Conservation (phyloP, 1,140 invertebrate species). For the Meteorus sp. region DNA sequence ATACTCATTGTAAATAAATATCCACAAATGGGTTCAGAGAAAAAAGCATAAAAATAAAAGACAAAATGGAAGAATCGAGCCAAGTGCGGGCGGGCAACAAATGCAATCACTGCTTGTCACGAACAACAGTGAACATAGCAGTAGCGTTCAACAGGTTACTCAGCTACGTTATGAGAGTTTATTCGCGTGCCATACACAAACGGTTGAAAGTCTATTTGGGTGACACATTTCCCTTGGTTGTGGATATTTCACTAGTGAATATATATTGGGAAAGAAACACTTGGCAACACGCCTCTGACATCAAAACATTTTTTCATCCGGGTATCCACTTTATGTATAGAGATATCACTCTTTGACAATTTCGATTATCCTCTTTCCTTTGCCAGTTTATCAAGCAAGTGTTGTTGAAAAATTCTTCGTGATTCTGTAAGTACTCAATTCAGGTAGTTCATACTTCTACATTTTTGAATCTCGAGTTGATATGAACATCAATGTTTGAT, state of each 20-base stretch:
- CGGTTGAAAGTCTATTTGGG: conserved; percentile 33
- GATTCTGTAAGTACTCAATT: too few relatives aligned
- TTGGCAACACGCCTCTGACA: conserved; percentile 22
- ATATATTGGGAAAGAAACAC: conserved; percentile 22
- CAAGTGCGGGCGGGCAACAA: conserved; percentile 41
- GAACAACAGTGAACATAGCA: too few relatives aligned
- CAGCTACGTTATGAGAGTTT: conserved; percentile 46
- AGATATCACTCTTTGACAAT: background rate
- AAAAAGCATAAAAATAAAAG: conserved; percentile 15
- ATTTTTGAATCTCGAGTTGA: too few relatives aligned
- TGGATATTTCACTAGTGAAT: conserved; percentile 1
- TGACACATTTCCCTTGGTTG: conserved; percentile 32
- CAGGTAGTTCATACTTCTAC: too few relatives aligned
- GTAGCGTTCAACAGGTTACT: conserved; percentile 52
- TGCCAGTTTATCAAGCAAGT: too few relatives aligned
- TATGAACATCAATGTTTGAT: too few relatives aligned
- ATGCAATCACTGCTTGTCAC: conserved; percentile 52
- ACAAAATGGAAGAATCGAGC: conserved; percentile 25
- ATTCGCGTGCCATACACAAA: conserved; percentile 40
- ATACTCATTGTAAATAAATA: conserved; percentile 7
- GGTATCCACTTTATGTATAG: background rate
- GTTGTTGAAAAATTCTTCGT: too few relatives aligned
- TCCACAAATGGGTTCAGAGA: background rate
- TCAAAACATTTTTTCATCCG: conserved; percentile 9
- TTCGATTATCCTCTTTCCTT: background rate